Percentiles rank a stretch among this genome's conserved stretches.
phyloP scores from a whole-genome alignment of 2,797 vertebrate genomes.

The Ambastaia sidthimunki region DNA sequence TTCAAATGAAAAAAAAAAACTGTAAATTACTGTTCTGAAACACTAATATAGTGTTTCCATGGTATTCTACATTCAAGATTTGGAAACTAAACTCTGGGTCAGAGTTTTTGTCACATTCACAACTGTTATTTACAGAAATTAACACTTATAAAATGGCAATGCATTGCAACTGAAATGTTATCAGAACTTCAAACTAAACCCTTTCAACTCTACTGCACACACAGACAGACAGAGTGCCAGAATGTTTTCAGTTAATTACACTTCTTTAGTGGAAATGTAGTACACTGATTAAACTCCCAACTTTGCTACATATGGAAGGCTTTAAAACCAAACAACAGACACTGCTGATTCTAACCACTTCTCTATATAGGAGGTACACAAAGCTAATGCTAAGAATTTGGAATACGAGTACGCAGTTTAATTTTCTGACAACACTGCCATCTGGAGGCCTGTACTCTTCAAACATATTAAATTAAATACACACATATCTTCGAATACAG shows the following conservation, averaged over 20 bases:
- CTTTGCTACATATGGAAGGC: no score
- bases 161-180: not conserved
- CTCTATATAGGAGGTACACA: not conserved
- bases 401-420: not conserved
- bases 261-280: no score
- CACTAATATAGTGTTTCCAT: conserved; percentile 28
- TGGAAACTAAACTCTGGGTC: not conserved
- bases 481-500: not conserved
- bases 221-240: no score
- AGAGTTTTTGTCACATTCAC: not conserved
- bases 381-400: not conserved
- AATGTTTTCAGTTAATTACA: no score
- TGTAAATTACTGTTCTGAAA: not conserved
- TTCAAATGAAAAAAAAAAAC: conserved; percentile 25
- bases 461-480: not conserved
- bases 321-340: no score
- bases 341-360: not conserved
- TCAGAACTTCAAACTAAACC: not conserved
- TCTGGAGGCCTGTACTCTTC: conserved; percentile 61
- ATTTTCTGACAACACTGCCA: conserved; percentile 67
- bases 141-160: not conserved
- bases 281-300: no score
- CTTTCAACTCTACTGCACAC: no score
- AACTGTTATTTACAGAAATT: not conserved
- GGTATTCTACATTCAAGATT: no score